Percentiles rank a stretch among this genome's conserved stretches.
Evolutionary conservation across 2,888 invertebrate species (phyloP).

Genomic region (Teleogryllus oceanicus): DNA sequence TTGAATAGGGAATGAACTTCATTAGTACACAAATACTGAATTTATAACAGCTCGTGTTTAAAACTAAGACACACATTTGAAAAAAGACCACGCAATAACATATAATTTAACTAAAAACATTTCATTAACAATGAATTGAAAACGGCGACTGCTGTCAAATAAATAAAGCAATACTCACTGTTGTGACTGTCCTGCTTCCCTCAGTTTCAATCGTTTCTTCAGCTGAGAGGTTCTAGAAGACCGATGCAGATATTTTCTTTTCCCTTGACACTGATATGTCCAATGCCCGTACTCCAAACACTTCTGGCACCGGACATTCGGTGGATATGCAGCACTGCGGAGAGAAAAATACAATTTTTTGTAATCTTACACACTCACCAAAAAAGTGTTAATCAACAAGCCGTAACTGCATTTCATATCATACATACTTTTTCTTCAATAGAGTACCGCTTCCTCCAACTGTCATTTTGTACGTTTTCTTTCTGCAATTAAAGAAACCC

Average conservation of each 20-base stretch:
- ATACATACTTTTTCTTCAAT: conserved; percentile 34
- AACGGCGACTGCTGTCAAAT: no score
- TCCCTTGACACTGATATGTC: conserved; percentile 90
- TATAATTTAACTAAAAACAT: no score
- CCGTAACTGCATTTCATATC: neutral
- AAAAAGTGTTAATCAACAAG: neutral
- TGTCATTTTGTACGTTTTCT: conserved; percentile 28
- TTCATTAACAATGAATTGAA: no score
- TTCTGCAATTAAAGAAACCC: no score
- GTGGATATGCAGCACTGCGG: conserved; percentile 56
- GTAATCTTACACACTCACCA: neutral
- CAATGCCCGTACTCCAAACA: conserved; percentile 90
- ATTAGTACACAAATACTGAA: no score
- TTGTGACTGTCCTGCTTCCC: conserved; percentile 44
- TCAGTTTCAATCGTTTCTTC: conserved; percentile 61
- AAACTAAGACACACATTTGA: no score
- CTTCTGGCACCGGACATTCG: conserved; percentile 84
- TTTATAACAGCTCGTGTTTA: no score
- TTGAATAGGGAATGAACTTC: no score
- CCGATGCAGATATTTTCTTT: conserved; percentile 81
- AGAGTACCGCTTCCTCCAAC: conserved; percentile 28
- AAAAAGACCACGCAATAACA: no score
- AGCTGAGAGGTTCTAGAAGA: conserved; percentile 78
- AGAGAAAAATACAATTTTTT: neutral
- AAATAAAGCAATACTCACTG: conserved; percentile 28